Evolutionary conservation across 92 coral and sea anemone genomes (phyloP).

Genomic region (Epizoanthus scotinus): DNA sequence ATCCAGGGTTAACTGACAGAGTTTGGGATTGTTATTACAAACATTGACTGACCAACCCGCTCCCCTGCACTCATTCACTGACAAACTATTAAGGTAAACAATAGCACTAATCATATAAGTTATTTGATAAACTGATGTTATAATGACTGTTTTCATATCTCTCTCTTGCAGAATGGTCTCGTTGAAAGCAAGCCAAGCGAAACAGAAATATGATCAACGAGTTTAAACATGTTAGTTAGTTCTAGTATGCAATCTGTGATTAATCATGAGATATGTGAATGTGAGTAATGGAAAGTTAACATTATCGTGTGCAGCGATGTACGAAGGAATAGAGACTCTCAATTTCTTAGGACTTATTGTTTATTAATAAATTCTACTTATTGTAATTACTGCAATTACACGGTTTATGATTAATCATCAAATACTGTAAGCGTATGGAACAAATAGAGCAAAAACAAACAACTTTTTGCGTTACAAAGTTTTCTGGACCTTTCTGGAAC

Average conservation of each 20-base stretch:
- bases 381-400: conserved; percentile 9
- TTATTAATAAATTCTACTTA: conserved; percentile 1
- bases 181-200: conserved; percentile 15
- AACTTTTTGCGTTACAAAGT: no score
- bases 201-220: conserved; percentile 9
- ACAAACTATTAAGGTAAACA: conserved; percentile 10
- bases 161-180: conserved; percentile 12
- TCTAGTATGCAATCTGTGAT: background rate
- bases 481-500: no score
- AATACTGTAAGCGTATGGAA: background rate
- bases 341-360: no score
- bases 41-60: background rate
- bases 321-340: background rate
- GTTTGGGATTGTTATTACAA: no score
- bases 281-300: no score
- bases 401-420: conserved; percentile 6
- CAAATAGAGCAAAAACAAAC: background rate
- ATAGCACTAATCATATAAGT: background rate
- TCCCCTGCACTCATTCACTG: background rate
- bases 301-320: conserved; percentile 1
- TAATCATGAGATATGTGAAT: no score
- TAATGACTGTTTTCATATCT: background rate
- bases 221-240: background rate
- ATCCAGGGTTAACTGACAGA: no score
- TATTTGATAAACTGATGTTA: conserved; percentile 3